Percentiles rank a stretch among this genome's conserved stretches.
Evolutionary conservation across 2,797 vertebrate genomes (phyloP).

Genomic region (Takifugu ocellatus): DNA sequence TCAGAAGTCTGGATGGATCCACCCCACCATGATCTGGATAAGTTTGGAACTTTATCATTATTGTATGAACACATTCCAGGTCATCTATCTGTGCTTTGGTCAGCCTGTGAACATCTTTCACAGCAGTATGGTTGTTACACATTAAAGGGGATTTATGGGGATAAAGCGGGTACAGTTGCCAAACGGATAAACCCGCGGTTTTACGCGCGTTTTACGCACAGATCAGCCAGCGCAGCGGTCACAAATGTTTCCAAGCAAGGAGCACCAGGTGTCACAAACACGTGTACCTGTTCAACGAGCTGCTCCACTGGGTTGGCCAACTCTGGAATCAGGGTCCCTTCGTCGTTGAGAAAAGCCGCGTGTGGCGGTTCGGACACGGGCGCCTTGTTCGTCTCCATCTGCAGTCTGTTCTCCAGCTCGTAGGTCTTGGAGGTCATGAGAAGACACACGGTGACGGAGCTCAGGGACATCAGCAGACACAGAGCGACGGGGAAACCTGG

Average conservation of each 20-base stretch:
- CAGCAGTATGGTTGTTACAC: conserved; percentile 32
- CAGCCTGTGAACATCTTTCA: conserved; percentile 41
- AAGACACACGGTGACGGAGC: conserved; percentile 82
- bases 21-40: too few species aligned
- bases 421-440: conserved; percentile 82
- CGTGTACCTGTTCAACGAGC: conserved; percentile 81
- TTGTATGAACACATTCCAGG: conserved; percentile 26
- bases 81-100: conserved; percentile 46
- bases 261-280: not conserved
- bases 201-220: conserved; percentile 55
- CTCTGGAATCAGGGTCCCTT: conserved; percentile 72
- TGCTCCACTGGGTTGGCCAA: conserved; percentile 77
- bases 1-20: too few species aligned
- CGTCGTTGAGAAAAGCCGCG: conserved; percentile 61
- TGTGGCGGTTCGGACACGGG: conserved; percentile 48
- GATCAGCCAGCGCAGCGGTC: not conserved
- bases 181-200: conserved; percentile 10
- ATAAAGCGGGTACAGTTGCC: conserved; percentile 27
- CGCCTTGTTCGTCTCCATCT: conserved; percentile 76
- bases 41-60: not conserved
- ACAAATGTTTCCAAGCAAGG: not conserved
- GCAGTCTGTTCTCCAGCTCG: conserved; percentile 82
- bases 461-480: conserved; percentile 81
- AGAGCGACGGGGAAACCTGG: conserved; percentile 64
- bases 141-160: conserved; percentile 25